Percentiles rank a stretch among this genome's conserved stretches.
phyloP scores from a whole-genome alignment of 2,888 invertebrate genomes.

The Gasteruption jaculator region DNA sequence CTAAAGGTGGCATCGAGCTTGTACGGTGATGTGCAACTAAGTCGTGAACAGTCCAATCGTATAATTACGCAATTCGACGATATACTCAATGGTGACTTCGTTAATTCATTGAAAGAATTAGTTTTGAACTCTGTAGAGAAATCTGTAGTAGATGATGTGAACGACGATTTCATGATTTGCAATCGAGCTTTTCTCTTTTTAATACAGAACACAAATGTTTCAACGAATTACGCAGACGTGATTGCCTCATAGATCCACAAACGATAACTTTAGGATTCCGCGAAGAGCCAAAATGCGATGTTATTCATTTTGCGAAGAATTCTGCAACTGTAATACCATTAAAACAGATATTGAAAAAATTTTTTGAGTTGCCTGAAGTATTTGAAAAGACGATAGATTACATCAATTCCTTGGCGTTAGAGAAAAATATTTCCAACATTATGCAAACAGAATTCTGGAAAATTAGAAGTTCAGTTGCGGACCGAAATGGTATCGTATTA shows the following conservation, averaged over 20 bases:
- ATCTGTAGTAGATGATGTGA: too few species aligned
- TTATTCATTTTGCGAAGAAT: constrained; percentile 7
- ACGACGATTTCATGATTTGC: too few species aligned
- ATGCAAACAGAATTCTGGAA: too few species aligned
- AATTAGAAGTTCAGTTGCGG: constrained; percentile 5
- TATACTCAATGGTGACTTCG: constrained; percentile 7
- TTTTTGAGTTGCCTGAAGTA: too few species aligned
- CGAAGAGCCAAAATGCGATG: background rate
- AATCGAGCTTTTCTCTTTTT: too few species aligned
- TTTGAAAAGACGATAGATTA: constrained; percentile 8
- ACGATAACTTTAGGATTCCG: constrained; percentile 7
- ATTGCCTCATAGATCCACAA: constrained; percentile 11
- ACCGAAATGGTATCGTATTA: constrained; percentile 13
- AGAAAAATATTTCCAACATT: constrained; percentile 13
- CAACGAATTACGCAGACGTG: constrained; percentile 1
- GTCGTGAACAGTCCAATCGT: background rate
- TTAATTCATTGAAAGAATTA: constrained; percentile 8
- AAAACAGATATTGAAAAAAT: constrained; percentile 8
- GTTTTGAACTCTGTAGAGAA: constrained; percentile 7
- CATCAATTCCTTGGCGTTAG: constrained; percentile 8
- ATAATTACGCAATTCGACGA: background rate
- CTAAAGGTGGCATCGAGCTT: background rate
- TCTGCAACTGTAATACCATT: constrained; percentile 14
- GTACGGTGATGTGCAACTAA: background rate
- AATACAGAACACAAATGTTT: constrained; percentile 6